phyloP scores from a whole-genome alignment of 2,888 invertebrate genomes.

The Chrysotoxum bicinctum region DNA sequence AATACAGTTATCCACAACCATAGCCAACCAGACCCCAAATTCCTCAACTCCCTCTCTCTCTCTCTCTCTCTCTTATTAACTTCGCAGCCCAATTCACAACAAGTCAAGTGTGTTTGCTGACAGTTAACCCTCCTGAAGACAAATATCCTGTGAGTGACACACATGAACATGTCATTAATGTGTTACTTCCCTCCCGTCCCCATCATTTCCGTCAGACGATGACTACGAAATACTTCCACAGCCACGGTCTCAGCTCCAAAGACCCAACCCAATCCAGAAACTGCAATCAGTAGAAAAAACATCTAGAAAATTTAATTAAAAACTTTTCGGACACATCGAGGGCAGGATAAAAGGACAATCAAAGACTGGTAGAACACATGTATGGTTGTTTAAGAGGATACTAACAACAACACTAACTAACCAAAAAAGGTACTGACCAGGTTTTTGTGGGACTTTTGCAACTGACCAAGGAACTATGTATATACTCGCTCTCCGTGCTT shows the following conservation, averaged over 20 bases:
- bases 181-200: constrained; percentile 29
- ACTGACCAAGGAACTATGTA: constrained; percentile 19
- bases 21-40: constrained; percentile 16
- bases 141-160: constrained; percentile 58
- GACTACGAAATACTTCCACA: constrained; percentile 9
- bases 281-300: constrained; percentile 70
- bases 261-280: constrained; percentile 10
- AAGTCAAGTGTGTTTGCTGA: constrained; percentile 64
- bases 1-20: constrained; percentile 41
- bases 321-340: constrained; percentile 57
- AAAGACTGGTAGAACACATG: constrained; percentile 25
- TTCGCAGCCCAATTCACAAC: constrained; percentile 17
- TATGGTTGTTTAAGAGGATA: constrained; percentile 1
- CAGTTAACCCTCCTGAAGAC: constrained; percentile 43
- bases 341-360: constrained; percentile 23
- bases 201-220: background rate
- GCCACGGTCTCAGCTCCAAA: background rate
- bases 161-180: constrained; percentile 66
- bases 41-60: background rate
- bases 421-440: constrained; percentile 42
- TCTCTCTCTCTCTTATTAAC: background rate
- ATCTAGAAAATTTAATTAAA: constrained; percentile 69
- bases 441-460: constrained; percentile 25
- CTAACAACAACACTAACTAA: constrained; percentile 34
- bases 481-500: background rate